These are phyloP conservation scores for Loripinus fragilis DNA, from an alignment of 2,888 invertebrate genomes.

Conservation along the genomic window DNA sequence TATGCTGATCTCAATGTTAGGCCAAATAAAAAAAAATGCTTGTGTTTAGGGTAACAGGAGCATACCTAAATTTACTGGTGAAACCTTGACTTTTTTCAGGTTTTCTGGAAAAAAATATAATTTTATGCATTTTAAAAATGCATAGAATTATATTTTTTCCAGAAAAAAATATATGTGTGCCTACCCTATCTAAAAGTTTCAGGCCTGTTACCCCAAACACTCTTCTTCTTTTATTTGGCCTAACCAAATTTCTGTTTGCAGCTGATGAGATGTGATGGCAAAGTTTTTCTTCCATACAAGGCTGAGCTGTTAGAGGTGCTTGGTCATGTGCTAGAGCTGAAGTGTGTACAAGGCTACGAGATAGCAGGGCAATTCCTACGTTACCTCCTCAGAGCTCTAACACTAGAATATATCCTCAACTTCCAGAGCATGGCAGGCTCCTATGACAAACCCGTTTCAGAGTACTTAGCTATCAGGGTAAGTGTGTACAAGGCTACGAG, in stretches of 20 bases:
- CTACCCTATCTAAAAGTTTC: no score
- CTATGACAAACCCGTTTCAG: conserved; percentile 87
- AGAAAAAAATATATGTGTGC: no score
- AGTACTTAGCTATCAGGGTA: conserved; percentile 89
- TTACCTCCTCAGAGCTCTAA: conserved; percentile 86
- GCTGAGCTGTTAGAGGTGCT: conserved; percentile 88
- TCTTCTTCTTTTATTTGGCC: no score
- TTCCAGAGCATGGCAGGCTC: conserved; percentile 87
- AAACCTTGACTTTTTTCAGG: no score
- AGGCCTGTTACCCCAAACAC: no score
- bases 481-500: conserved; percentile 86
- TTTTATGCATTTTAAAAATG: no score
- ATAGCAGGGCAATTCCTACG: conserved; percentile 87
- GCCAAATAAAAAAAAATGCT: no score
- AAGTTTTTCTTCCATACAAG: conserved; percentile 87
- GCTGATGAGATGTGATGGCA: conserved; percentile 88
- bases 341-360: conserved; percentile 88
- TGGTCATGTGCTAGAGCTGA: conserved; percentile 88
- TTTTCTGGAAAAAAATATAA: no score
- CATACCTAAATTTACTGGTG: no score
- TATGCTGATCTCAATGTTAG: no score
- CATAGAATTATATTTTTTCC: no score
- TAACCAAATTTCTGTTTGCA: conserved; percentile 54
- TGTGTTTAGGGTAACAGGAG: no score
- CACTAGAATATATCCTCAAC: conserved; percentile 87